A percentile compares a stretch with the other conserved stretches of the same genome.
Evolutionary conservation across 1,140 invertebrate genomes (phyloP).

Genomic region (Sitophilus oryzae): DNA sequence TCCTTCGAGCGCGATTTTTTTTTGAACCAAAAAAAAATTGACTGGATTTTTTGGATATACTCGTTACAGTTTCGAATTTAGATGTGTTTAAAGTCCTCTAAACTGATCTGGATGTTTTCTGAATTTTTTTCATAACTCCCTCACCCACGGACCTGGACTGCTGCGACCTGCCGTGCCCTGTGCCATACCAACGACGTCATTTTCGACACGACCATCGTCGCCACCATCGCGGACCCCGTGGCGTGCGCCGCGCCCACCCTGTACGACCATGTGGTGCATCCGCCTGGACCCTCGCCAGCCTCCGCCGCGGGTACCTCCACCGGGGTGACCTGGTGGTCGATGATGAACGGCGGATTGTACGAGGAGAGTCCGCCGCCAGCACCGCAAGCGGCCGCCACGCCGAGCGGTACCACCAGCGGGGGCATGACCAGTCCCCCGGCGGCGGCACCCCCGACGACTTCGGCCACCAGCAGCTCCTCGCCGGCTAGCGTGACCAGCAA

Average conservation of each 20-base stretch:
- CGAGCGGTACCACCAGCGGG: conserved; percentile 47
- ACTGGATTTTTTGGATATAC: conserved; percentile 1
- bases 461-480: conserved; percentile 62
- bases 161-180: conserved; percentile 31
- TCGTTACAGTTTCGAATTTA: neutral
- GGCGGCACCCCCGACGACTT: conserved; percentile 49
- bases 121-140: conserved; percentile 33
- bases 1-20: conserved; percentile 14
- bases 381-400: conserved; percentile 49
- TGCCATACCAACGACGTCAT: conserved; percentile 42
- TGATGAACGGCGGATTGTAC: conserved; percentile 74
- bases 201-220: conserved; percentile 64
- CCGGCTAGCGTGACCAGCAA: conserved; percentile 60
- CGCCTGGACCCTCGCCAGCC: conserved; percentile 68
- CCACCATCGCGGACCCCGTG: conserved; percentile 71
- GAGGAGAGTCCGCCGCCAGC: conserved; percentile 65
- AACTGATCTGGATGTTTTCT: conserved; percentile 28
- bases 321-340: conserved; percentile 74
- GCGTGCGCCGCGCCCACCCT: conserved; percentile 65
- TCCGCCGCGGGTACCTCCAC: conserved; percentile 68
- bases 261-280: conserved; percentile 71
- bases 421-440: conserved; percentile 47
- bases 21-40: neutral
- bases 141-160: neutral
- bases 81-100: conserved; percentile 18